Conservation (phyloP, 92 coral and sea anemone genomes). For the Actinostola sp. region DNA sequence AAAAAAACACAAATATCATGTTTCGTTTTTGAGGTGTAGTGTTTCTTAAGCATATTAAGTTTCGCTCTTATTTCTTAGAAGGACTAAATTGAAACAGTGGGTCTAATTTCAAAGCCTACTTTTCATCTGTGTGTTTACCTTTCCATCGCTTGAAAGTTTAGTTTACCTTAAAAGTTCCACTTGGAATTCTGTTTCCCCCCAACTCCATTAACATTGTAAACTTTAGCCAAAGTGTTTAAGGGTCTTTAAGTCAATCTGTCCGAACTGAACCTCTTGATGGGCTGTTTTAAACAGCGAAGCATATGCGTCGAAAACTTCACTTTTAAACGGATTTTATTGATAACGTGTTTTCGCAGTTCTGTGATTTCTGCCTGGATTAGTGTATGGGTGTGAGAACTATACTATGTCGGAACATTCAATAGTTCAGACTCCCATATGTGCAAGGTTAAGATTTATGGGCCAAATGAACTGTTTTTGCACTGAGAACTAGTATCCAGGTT, state of each 20-base stretch:
- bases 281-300: neutral
- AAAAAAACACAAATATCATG: neutral
- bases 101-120: neutral
- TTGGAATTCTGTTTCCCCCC: conserved; percentile 28
- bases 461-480: too few relatives aligned
- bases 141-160: conserved; percentile 12
- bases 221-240: conserved; percentile 35
- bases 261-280: conserved; percentile 5
- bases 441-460: too few relatives aligned
- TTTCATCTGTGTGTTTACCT: conserved; percentile 23
- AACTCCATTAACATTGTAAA: conserved; percentile 42
- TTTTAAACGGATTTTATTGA: neutral
- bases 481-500: too few relatives aligned
- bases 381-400: too few relatives aligned
- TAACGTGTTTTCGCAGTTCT: neutral
- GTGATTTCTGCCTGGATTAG: neutral
- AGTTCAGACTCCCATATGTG: too few relatives aligned
- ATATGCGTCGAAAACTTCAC: neutral
- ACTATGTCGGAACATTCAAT: too few relatives aligned
- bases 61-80: conserved; percentile 11
- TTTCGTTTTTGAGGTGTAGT: conserved; percentile 19
- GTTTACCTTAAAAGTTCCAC: conserved; percentile 13
- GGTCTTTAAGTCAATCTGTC: conserved; percentile 28
- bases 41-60: conserved; percentile 9
- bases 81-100: conserved; percentile 4